Percentiles rank a stretch among this genome's conserved stretches.
These are phyloP conservation scores for Amblyjoppa fuscipennis DNA, from an alignment of 2,888 invertebrate species.

Conservation along the genomic window DNA sequence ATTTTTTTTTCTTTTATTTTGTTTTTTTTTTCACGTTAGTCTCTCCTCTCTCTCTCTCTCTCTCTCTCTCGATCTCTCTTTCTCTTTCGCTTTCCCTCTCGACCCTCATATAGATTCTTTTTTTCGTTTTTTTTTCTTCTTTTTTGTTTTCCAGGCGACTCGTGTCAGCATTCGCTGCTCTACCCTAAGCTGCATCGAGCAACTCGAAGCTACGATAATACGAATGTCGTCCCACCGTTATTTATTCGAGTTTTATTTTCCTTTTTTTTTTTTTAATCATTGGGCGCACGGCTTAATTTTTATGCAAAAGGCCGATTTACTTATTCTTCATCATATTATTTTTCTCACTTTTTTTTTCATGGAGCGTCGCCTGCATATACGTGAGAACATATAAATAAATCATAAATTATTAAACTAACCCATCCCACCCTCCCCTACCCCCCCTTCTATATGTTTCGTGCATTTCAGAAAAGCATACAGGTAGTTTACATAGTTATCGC, in stretches of 20 bases:
- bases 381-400: conserved; percentile 84
- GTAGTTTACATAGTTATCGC: conserved; percentile 84
- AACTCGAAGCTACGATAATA: conserved; percentile 44
- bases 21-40: conserved; percentile 45
- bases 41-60: conserved; percentile 66
- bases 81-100: conserved; percentile 35
- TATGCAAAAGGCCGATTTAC: conserved; percentile 82
- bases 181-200: conserved; percentile 37
- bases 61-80: background rate
- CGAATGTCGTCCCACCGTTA: conserved; percentile 48
- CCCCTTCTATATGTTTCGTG: conserved; percentile 96
- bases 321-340: conserved; percentile 47
- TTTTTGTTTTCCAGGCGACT: conserved; percentile 39
- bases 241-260: conserved; percentile 33
- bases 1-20: conserved; percentile 66
- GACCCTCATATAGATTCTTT: conserved; percentile 46
- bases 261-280: conserved; percentile 50
- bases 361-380: conserved; percentile 77
- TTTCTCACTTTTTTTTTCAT: conserved; percentile 64
- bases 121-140: conserved; percentile 23
- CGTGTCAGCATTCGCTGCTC: conserved; percentile 34
- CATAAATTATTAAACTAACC: conserved; percentile 84
- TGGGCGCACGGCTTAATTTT: conserved; percentile 79
- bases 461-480: conserved; percentile 95
- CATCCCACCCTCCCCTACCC: conserved; percentile 79